Percentiles rank a stretch among this genome's conserved stretches.
Evolutionary conservation across 2,888 invertebrate genomes (phyloP).

Genomic region (Odontocerum albicorne): DNA sequence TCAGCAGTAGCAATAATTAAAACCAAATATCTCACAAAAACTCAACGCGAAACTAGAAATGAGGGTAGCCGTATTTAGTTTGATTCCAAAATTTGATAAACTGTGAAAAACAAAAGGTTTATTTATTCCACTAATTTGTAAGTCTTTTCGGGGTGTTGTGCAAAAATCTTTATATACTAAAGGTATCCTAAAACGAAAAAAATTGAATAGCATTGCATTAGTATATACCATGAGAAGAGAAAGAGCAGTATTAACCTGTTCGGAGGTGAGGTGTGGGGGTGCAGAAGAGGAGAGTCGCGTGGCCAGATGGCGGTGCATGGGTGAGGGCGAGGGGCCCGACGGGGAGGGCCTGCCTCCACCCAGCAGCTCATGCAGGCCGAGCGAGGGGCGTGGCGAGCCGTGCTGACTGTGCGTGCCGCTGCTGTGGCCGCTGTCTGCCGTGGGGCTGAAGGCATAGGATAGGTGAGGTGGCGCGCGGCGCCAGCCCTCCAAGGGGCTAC

Average conservation of each 20-base stretch:
- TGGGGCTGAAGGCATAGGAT: conserved; percentile 63
- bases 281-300: conserved; percentile 84
- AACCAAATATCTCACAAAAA: no score
- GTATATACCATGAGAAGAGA: no score
- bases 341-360: conserved; percentile 55
- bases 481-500: conserved; percentile 52
- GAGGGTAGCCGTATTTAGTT: no score
- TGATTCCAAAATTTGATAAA: no score
- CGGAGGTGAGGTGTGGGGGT: conserved; percentile 80
- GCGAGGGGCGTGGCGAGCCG: conserved; percentile 29
- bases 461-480: conserved; percentile 44
- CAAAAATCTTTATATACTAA: no score
- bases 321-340: conserved; percentile 56
- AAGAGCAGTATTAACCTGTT: conserved; percentile 56
- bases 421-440: conserved; percentile 67
- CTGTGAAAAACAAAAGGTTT: no score
- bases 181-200: no score
- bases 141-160: no score
- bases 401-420: conserved; percentile 52
- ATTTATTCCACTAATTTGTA: no score
- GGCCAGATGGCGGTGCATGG: conserved; percentile 49
- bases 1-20: no score
- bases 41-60: no score
- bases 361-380: conserved; percentile 66
- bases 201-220: no score